Conservation (phyloP, 2,113 vertebrate species). For the Onychostoma macrolepis region DNA sequence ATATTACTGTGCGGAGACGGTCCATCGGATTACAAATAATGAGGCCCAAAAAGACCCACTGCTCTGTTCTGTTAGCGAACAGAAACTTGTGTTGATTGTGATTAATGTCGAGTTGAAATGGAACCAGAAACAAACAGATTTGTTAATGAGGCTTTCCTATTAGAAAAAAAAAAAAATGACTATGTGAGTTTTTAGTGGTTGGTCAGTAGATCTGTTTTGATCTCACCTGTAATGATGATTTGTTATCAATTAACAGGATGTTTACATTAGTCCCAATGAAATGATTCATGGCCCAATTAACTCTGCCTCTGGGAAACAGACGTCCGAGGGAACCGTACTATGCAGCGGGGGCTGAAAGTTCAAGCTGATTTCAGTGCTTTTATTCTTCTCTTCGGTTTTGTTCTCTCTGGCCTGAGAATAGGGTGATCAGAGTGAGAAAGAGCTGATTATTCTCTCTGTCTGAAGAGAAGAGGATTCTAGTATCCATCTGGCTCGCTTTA, state of each 20-base stretch:
- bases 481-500: constrained; percentile 61
- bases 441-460: constrained; percentile 42
- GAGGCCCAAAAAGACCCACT: constrained; percentile 42
- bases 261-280: constrained; percentile 8
- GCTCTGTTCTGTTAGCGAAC: constrained; percentile 59
- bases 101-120: constrained; percentile 61
- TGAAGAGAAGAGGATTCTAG: constrained; percentile 19
- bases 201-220: constrained; percentile 53
- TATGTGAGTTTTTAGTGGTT: constrained; percentile 49
- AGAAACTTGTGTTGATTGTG: constrained; percentile 61
- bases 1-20: background rate
- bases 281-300: constrained; percentile 35
- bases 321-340: background rate
- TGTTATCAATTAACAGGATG: constrained; percentile 56
- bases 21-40: constrained; percentile 44
- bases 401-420: constrained; percentile 30
- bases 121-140: constrained; percentile 51
- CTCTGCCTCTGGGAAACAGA: constrained; percentile 30
- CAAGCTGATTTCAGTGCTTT: constrained; percentile 28
- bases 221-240: constrained; percentile 62
- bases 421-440: constrained; percentile 48
- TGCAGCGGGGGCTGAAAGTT: background rate
- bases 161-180: constrained; percentile 44
- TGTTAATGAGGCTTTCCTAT: constrained; percentile 45
- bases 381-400: constrained; percentile 31